phyloP scores from a whole-genome alignment of 2,888 invertebrate species.

The Eristalis tenax region DNA sequence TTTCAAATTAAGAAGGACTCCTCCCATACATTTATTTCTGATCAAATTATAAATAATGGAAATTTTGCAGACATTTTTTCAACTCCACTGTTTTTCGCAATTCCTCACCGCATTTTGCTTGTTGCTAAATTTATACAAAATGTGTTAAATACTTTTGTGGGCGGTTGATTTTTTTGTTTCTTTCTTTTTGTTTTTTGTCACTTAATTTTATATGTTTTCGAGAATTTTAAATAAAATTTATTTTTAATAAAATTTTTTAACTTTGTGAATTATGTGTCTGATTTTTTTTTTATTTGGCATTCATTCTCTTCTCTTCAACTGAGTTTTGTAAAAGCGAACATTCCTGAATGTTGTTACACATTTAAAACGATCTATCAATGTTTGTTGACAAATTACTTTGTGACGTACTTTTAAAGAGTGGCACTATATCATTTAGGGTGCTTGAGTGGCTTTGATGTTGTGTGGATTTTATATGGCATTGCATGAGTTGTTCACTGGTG shows the following conservation, averaged over 20 bases:
- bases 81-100: background rate
- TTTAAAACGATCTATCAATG: no score
- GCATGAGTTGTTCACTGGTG: no score
- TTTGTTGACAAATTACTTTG: no score
- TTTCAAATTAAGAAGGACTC: no score
- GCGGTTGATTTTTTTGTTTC: conserved; percentile 1
- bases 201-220: conserved; percentile 9
- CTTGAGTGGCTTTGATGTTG: no score
- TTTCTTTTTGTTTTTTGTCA: background rate
- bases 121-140: conserved; percentile 26
- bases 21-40: no score
- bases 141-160: conserved; percentile 35
- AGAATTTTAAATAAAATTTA: conserved; percentile 9
- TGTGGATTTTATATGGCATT: no score
- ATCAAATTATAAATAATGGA: no score
- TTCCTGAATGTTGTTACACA: no score
- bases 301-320: background rate
- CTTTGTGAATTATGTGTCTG: conserved; percentile 18
- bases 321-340: no score
- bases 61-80: background rate
- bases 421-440: no score
- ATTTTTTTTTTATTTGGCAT: background rate
- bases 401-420: no score
- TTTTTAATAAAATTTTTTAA: conserved; percentile 17
- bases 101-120: background rate